Percentiles rank a stretch among this genome's conserved stretches.
Evolutionary conservation across 2,113 vertebrate species (phyloP).

Genomic region (Toxostoma redivivum): DNA sequence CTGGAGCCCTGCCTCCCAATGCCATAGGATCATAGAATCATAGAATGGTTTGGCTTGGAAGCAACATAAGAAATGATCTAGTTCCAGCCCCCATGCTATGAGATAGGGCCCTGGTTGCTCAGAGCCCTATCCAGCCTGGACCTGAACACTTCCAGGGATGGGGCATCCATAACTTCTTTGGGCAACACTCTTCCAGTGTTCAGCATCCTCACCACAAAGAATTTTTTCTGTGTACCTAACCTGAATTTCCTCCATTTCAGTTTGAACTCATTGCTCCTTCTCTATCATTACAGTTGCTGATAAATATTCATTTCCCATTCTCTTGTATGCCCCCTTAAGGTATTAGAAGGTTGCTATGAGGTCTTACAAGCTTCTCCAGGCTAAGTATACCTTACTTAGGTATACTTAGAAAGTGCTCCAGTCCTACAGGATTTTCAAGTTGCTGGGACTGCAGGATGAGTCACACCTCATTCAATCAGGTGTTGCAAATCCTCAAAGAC

Average conservation of each 20-base stretch:
- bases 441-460: neutral
- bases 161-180: neutral
- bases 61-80: neutral
- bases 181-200: neutral
- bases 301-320: neutral
- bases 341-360: neutral
- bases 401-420: too few relatives aligned
- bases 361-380: neutral
- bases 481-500: neutral
- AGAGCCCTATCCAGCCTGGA: neutral
- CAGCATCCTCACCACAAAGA: neutral
- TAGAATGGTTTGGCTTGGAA: neutral
- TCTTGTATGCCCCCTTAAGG: neutral
- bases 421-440: neutral
- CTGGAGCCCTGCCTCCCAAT: neutral
- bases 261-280: neutral
- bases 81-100: neutral
- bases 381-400: neutral
- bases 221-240: neutral
- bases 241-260: neutral
- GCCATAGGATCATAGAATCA: neutral
- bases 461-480: neutral
- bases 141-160: neutral
- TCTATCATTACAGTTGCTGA: neutral
- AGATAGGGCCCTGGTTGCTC: rapidly evolving